Evolutionary conservation across 1,140 invertebrate genomes (phyloP).

Genomic region (Drosophila melanica): DNA sequence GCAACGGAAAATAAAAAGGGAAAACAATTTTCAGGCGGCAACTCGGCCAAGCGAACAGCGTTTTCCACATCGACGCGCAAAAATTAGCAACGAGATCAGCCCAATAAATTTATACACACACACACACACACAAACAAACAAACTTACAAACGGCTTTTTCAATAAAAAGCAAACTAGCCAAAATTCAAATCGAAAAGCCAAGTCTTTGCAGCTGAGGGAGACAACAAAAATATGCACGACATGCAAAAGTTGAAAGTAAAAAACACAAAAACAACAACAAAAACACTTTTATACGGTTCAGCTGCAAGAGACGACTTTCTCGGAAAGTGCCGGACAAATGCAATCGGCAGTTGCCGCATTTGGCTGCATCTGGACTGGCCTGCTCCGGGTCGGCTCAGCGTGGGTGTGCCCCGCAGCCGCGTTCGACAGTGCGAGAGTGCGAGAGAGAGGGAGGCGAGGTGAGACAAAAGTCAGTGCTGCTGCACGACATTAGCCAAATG

Average conservation of each 20-base stretch:
- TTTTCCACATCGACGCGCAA: slow-evolving; percentile 78
- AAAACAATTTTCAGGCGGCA: slow-evolving; percentile 63
- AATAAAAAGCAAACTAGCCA: slow-evolving; percentile 45
- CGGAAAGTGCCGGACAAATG: slow-evolving; percentile 49
- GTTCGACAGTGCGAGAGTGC: background rate
- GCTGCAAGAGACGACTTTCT: slow-evolving; percentile 56
- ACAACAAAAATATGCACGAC: slow-evolving; percentile 34
- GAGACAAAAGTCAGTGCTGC: slow-evolving; percentile 3
- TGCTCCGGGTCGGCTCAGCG: slow-evolving; percentile 38
- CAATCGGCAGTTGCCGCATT: slow-evolving; percentile 47
- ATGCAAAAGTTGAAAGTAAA: slow-evolving; percentile 81
- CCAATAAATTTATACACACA: slow-evolving; percentile 55
- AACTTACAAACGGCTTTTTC: slow-evolving; percentile 36
- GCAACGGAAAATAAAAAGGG: slow-evolving; percentile 61
- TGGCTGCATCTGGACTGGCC: slow-evolving; percentile 50
- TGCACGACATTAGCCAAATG: slow-evolving; percentile 43
- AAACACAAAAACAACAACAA: slow-evolving; percentile 39
- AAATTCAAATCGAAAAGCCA: slow-evolving; percentile 49
- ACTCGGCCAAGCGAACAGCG: slow-evolving; percentile 56
- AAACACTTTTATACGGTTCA: slow-evolving; percentile 41
- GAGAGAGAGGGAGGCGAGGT: background rate
- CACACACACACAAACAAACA: background rate
- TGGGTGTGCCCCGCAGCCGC: slow-evolving; percentile 61
- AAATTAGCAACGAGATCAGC: slow-evolving; percentile 78
- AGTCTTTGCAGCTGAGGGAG: background rate